Percentiles rank a stretch among this genome's conserved stretches.
Conservation (phyloP, 1,140 invertebrate genomes). For the Dufourea novaeangliae region DNA sequence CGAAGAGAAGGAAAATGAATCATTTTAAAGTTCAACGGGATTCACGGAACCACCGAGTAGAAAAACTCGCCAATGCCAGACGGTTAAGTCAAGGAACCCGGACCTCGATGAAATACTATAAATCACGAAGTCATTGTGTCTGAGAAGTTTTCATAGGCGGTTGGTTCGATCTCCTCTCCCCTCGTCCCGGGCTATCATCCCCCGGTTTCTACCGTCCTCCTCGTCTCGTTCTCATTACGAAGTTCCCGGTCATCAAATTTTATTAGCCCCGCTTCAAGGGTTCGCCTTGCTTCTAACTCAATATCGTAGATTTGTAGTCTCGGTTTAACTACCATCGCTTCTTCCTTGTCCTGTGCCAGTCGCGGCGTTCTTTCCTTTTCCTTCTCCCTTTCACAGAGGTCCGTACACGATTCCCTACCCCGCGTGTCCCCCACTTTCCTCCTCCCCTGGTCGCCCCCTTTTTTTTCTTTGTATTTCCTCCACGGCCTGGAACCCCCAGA, state of each 20-base stretch:
- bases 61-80: not conserved
- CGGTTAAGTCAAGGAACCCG: not conserved
- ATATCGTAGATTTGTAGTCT: slow-evolving; percentile 76
- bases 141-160: slow-evolving; percentile 78
- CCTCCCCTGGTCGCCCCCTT: slow-evolving; percentile 2
- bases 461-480: slow-evolving; percentile 55
- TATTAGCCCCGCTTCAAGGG: slow-evolving; percentile 76
- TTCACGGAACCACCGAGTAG: not conserved
- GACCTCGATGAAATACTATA: slow-evolving; percentile 64
- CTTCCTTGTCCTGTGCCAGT: slow-evolving; percentile 17
- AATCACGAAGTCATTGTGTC: slow-evolving; percentile 72
- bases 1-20: too few relatives aligned
- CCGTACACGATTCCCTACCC: slow-evolving; percentile 32
- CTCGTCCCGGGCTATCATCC: not conserved
- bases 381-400: slow-evolving; percentile 16
- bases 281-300: slow-evolving; percentile 75
- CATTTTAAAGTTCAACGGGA: too few relatives aligned
- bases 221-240: slow-evolving; percentile 77
- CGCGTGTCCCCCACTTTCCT: slow-evolving; percentile 10
- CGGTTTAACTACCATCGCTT: slow-evolving; percentile 65
- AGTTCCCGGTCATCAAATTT: slow-evolving; percentile 80
- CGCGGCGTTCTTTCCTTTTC: slow-evolving; percentile 4
- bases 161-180: slow-evolving; percentile 6
- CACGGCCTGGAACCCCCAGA: slow-evolving; percentile 30
- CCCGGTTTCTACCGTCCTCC: slow-evolving; percentile 42